Evolutionary conservation across 2,113 vertebrate genomes (phyloP), one percentile per base, ranked within the genome.

Genomic region (Lamprotornis superbus): DNA sequence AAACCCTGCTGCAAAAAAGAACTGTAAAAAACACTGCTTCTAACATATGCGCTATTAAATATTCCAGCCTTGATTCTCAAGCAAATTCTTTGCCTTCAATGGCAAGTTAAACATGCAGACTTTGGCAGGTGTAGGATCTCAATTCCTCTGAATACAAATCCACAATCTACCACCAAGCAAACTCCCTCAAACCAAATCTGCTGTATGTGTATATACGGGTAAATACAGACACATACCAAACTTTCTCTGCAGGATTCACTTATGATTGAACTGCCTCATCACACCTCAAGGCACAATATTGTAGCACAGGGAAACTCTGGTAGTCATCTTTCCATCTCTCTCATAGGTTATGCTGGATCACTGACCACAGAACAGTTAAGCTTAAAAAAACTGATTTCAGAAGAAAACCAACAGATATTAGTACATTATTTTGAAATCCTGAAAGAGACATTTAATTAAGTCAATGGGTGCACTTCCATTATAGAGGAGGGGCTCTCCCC

Each of bases 171-270:
- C 40, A 90, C 16, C 21, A 57, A 14, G 30, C 22, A 71, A 81
- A 60, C 33, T 17, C 70, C 40, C 71, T 50, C 46, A 87, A 85
- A 71, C 17, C 16, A 65, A 76, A 35, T 23, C 23, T 27, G 24
- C 12, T 27, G 2, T 15, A 8, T n/a, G 28, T 35, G 7, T 14
- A 35, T 15, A 31, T 3, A n/a, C 1, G 44, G 30, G 23, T n/a
- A 40, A 24, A 68, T 3, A 70, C 7, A 77, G 12, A 39, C 20
- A 21, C 0, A 1, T 7, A 75, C 14, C 56, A 64, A 81, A 55
- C 30, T n/a, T 52, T 12, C 46, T 61, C 53, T 57, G 40, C 22
- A 35, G 65, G 83, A 82, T 35, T 71, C 44, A 37, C n/a, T 86
- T 40, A 18, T 0, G 8, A 87, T 7, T 76, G 17, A 89, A 71